Evolutionary conservation across 2,113 vertebrate genomes (phyloP).

Genomic region (Kryptolebias marmoratus): DNA sequence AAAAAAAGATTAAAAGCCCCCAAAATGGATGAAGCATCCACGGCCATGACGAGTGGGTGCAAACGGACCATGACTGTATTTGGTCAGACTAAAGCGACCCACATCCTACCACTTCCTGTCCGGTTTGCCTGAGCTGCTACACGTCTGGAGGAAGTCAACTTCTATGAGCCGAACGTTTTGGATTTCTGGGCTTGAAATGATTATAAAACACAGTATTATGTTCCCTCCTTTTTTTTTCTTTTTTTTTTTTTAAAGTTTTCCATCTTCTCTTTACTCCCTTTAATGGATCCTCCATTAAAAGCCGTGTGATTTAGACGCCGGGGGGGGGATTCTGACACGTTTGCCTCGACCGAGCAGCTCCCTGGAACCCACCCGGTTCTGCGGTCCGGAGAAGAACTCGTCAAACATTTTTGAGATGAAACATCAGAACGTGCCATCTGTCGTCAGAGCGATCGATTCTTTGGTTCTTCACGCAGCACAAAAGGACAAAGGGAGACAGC

Average conservation of each 20-base stretch:
- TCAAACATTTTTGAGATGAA: constrained; percentile 34
- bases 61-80: background rate
- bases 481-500: constrained; percentile 49
- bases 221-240: background rate
- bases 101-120: constrained; percentile 7
- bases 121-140: constrained; percentile 10
- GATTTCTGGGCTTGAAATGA: constrained; percentile 28
- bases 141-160: constrained; percentile 27
- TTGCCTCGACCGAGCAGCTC: constrained; percentile 37
- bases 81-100: constrained; percentile 8
- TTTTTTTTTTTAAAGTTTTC: background rate
- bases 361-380: constrained; percentile 46
- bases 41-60: too few species aligned
- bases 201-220: background rate
- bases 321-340: constrained; percentile 17
- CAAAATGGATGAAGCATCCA: too few species aligned
- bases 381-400: constrained; percentile 37
- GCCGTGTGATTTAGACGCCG: constrained; percentile 10
- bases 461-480: constrained; percentile 78
- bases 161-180: constrained; percentile 18
- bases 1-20: too few species aligned
- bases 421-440: constrained; percentile 25
- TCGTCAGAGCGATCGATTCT: constrained; percentile 65
- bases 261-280: background rate
- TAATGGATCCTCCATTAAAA: constrained; percentile 3